These are phyloP conservation scores for Eidolon dupreanum DNA, from an alignment of 2,797 vertebrate genomes.

Conservation along the genomic window DNA sequence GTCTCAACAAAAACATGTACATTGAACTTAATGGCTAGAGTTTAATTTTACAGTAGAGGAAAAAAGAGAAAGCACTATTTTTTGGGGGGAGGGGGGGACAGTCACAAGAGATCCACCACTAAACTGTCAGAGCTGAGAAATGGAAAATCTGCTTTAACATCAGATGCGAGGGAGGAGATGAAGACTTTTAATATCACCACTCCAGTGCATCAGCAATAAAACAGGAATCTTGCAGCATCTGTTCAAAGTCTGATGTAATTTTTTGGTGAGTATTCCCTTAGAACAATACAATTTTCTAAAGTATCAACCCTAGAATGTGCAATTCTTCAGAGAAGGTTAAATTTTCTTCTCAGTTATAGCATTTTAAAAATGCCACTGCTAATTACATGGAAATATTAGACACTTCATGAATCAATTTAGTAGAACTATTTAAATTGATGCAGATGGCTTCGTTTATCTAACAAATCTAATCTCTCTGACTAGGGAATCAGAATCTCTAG, in stretches of 20 bases:
- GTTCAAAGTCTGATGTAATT: constrained; percentile 74
- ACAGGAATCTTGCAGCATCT: constrained; percentile 73
- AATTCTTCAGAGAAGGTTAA: constrained; percentile 73
- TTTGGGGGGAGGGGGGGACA: constrained; percentile 22
- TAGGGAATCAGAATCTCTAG: constrained; percentile 36
- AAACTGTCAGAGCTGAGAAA: constrained; percentile 61
- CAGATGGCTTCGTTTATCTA: constrained; percentile 72
- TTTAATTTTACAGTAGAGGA: constrained; percentile 47
- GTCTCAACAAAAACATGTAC: not conserved
- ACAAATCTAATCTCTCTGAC: constrained; percentile 46
- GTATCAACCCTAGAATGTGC: constrained; percentile 59
- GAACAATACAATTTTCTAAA: constrained; percentile 75
- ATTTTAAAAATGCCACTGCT: constrained; percentile 78
- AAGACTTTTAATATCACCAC: constrained; percentile 65
- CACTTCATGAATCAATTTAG: constrained; percentile 68
- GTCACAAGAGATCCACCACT: constrained; percentile 47
- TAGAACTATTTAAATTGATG: constrained; percentile 65
- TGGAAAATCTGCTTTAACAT: constrained; percentile 35
- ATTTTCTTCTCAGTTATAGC: constrained; percentile 68
- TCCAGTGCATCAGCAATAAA: constrained; percentile 65
- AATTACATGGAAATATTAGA: constrained; percentile 75
- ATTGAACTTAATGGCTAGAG: constrained; percentile 37
- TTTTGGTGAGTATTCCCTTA: constrained; percentile 67
- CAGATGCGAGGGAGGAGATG: constrained; percentile 12
- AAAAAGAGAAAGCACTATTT: not conserved